These are phyloP conservation scores for Micrastur ruficollis DNA, from an alignment of 2,797 vertebrate genomes.

Conservation along the genomic window DNA sequence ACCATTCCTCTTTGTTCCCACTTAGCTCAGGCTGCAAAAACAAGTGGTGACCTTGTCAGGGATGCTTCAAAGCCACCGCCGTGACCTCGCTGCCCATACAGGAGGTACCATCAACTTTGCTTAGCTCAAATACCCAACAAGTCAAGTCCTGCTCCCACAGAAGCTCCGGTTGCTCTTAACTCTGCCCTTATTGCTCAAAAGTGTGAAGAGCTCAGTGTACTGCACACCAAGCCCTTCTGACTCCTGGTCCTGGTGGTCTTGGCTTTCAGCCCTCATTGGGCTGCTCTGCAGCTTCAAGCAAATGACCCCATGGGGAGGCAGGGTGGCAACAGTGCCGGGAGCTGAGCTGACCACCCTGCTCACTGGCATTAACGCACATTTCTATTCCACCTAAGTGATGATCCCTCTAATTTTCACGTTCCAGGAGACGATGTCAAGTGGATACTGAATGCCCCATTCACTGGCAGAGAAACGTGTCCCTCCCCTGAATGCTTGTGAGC, in stretches of 20 bases:
- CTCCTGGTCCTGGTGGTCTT: not conserved
- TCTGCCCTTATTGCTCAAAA: not conserved
- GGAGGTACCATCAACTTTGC: not conserved
- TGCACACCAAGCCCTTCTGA: not conserved
- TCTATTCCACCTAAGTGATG: not conserved
- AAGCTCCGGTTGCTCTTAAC: not conserved
- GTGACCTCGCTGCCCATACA: accelerated
- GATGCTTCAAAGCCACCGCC: not conserved
- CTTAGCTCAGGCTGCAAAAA: not conserved
- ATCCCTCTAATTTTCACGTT: not conserved
- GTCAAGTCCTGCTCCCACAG: not conserved
- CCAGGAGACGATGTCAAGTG: not conserved
- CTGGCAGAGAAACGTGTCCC: not conserved
- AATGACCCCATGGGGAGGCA: accelerated
- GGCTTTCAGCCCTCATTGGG: not conserved
- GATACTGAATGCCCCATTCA: not conserved
- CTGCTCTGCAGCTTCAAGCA: not conserved
- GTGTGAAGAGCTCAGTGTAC: accelerated
- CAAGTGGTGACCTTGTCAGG: not conserved
- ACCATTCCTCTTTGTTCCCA: not conserved
- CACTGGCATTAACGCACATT: not conserved
- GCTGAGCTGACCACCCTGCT: not conserved
- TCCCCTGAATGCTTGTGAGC: not conserved
- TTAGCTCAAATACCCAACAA: accelerated
- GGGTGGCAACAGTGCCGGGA: not conserved